Conservation (phyloP, 2,113 vertebrate species). For the Ctenodactylus gundi region DNA sequence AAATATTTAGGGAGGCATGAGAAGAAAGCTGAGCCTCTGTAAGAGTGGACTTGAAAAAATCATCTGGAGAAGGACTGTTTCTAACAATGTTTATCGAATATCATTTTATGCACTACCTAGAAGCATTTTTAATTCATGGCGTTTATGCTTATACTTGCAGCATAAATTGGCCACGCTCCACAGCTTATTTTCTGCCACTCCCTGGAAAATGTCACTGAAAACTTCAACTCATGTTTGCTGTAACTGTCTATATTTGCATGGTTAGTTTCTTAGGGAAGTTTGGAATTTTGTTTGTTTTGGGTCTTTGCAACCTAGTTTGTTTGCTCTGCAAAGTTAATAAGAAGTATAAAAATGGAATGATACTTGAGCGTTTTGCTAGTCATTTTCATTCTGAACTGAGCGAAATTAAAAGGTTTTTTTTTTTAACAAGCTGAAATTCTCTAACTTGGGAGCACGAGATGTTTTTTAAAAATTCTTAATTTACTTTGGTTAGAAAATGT, state of each 20-base stretch:
- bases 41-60: background rate
- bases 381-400: background rate
- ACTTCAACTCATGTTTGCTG: background rate
- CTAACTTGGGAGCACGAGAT: background rate
- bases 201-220: conserved; percentile 16
- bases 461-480: conserved; percentile 16
- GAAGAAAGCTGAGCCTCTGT: background rate
- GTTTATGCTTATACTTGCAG: background rate
- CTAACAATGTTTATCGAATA: background rate
- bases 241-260: background rate
- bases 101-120: background rate
- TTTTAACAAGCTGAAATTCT: background rate
- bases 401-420: conserved; percentile 33
- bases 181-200: conserved; percentile 12
- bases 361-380: background rate
- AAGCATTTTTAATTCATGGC: background rate
- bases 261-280: background rate
- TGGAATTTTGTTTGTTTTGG: conserved; percentile 8
- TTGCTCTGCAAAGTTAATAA: conserved; percentile 25
- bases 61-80: background rate
- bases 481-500: conserved; percentile 27
- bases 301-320: background rate
- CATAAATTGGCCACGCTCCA: background rate
- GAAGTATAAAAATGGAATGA: background rate
- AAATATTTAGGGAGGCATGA: background rate